Evolutionary conservation across 2,888 invertebrate genomes (phyloP).

Genomic region (Harmothoe impar): DNA sequence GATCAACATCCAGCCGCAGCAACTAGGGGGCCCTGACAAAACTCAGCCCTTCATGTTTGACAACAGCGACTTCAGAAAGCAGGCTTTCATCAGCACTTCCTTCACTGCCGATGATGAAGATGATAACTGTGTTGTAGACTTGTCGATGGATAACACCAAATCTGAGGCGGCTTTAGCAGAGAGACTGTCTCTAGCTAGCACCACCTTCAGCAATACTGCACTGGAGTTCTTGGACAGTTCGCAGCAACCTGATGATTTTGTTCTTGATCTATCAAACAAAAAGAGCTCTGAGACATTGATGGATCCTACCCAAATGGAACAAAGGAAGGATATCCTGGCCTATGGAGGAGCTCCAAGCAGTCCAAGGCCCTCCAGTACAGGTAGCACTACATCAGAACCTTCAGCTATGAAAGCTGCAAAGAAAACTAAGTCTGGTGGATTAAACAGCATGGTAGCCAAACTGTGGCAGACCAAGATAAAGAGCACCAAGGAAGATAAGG

Average conservation of each 20-base stretch:
- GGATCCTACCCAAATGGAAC: not conserved
- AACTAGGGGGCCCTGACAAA: not conserved
- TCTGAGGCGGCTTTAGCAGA: slow-evolving; percentile 44
- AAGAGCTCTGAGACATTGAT: not conserved
- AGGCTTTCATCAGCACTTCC: not conserved
- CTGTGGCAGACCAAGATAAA: slow-evolving; percentile 70
- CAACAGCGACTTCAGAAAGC: slow-evolving; percentile 37
- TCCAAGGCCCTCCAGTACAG: slow-evolving; percentile 6
- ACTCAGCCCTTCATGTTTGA: slow-evolving; percentile 7
- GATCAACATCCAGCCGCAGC: slow-evolving; percentile 47
- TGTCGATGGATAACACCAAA: slow-evolving; percentile 36
- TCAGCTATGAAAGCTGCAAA: not conserved
- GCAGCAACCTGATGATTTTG: slow-evolving; percentile 30
- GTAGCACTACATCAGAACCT: slow-evolving; percentile 8
- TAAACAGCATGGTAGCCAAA: slow-evolving; percentile 68
- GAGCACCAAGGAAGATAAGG: slow-evolving; percentile 7
- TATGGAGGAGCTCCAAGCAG: not conserved
- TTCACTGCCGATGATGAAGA: slow-evolving; percentile 27
- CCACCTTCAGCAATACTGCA: slow-evolving; percentile 25
- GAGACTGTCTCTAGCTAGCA: slow-evolving; percentile 18
- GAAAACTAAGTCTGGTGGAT: slow-evolving; percentile 55
- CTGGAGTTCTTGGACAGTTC: not conserved
- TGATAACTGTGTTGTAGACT: slow-evolving; percentile 44
- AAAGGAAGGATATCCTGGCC: not conserved
- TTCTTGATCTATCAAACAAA: slow-evolving; percentile 52